phyloP scores from a whole-genome alignment of 2,797 vertebrate species.

The Notamacropus eugenii region DNA sequence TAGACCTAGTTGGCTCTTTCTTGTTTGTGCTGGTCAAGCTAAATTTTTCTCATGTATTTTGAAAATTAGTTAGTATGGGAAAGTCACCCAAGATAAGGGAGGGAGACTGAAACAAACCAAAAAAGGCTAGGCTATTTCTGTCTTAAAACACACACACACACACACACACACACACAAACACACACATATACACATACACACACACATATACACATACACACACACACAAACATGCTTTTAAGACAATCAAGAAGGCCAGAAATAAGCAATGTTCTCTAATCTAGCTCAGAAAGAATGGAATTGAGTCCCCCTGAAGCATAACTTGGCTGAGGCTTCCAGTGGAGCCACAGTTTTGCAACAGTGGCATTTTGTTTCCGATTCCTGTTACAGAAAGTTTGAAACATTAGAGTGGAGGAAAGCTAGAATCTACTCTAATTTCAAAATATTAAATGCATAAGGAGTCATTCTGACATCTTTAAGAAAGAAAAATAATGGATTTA shows the following conservation, averaged over 20 bases:
- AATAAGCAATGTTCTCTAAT: constrained; percentile 21
- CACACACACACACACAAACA: not conserved
- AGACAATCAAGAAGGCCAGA: constrained; percentile 14
- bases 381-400: not conserved
- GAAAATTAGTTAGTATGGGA: constrained; percentile 57
- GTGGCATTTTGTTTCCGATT: not conserved
- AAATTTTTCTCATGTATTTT: constrained; percentile 39
- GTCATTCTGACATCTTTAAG: not conserved
- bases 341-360: not conserved
- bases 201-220: no score
- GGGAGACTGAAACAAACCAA: not conserved
- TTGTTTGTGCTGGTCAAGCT: constrained; percentile 41
- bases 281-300: not conserved
- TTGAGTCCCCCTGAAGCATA: not conserved
- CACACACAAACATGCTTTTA: not conserved
- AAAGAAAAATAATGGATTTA: not conserved
- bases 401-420: not conserved
- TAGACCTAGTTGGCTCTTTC: constrained; percentile 26
- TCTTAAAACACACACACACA: not conserved
- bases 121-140: not conserved
- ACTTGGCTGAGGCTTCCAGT: not conserved
- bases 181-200: not conserved
- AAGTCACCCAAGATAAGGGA: constrained; percentile 16
- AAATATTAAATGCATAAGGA: not conserved
- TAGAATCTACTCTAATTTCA: not conserved